Evolutionary conservation across 2,113 vertebrate genomes (phyloP), one percentile per base, ranked within the genome.

Genomic region (Rhizomys pruinosus): DNA sequence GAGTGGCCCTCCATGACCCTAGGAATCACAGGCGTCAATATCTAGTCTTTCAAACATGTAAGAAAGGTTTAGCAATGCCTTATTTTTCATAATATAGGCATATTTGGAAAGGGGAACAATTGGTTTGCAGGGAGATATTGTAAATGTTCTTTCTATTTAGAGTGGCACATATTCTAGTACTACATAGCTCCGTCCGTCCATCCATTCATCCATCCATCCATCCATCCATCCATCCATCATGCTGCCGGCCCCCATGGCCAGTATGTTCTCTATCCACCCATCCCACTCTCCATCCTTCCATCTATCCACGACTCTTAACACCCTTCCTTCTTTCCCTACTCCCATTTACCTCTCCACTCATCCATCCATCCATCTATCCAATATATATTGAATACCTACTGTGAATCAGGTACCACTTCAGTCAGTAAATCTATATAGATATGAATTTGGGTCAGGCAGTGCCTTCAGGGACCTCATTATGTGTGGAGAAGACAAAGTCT

Each of bases 401-500:
- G 2, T 77, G 7, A 87, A 17, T 78, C 63, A 71, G 37, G 13
- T n/a, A 66, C 5, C 34, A 20, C 73, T 92, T 89, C 13, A n/a
- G n/a, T 69, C 34, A 47, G 39, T 85, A 78, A 61, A 32, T 77
- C 47, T 59, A 25, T 81, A 20, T 85, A 44, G 25, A 79, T 82
- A 39, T 89, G 64, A 72, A 74, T 90, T 85, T 79, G 52, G 4
- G 32, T 71, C 74, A 87, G 5, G 52, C 64, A 8, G 66, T 88
- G 63, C 52, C n/a, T 84, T 90, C 47, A 79, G 25, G 72, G 57
- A 69, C 88, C 52, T 92, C 55, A 55, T 85, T 74, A 57, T 79
- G 44, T 92, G 78, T 22, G 52, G 3, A 76, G 72, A 73, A 92
- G 52, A 78, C 29, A 85, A 78, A 88, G 25, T 74, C 29, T 39